Percentiles rank a stretch among this genome's conserved stretches.
Evolutionary conservation across 2,888 invertebrate genomes (phyloP).

Genomic region (Aelia acuminata): DNA sequence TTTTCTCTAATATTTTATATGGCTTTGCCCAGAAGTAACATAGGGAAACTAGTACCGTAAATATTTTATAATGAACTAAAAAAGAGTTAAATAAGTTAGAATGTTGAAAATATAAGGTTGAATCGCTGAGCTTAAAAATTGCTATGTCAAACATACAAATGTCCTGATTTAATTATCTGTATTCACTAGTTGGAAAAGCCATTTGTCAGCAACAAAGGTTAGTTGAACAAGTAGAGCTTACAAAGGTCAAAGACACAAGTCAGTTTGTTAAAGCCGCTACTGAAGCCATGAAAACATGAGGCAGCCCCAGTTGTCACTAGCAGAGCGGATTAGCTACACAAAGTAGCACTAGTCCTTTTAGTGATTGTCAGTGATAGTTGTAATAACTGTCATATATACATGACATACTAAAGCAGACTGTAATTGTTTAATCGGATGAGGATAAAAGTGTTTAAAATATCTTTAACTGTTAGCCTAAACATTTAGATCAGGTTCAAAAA

Average conservation of each 20-base stretch:
- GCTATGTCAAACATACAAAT: not conserved
- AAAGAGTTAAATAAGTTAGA: too few relatives aligned
- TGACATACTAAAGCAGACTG: too few relatives aligned
- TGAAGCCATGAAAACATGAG: not conserved
- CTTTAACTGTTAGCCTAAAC: too few relatives aligned
- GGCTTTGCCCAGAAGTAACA: too few relatives aligned
- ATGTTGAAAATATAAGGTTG: too few relatives aligned
- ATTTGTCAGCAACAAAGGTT: not conserved
- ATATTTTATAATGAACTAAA: too few relatives aligned
- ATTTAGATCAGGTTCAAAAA: too few relatives aligned
- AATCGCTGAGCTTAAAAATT: not conserved
- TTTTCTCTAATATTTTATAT: too few relatives aligned
- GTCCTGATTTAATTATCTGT: not conserved
- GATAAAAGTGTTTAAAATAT: too few relatives aligned
- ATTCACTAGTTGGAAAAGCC: not conserved
- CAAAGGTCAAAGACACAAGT: constrained; percentile 9
- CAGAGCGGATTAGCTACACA: not conserved
- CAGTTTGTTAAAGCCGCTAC: constrained; percentile 1
- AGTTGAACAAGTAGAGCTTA: not conserved
- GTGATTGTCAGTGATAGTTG: not conserved
- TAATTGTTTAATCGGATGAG: too few relatives aligned
- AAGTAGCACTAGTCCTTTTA: not conserved
- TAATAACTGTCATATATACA: too few relatives aligned
- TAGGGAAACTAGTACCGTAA: too few relatives aligned
- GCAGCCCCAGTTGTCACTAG: constrained; percentile 7